Base-by-base conservation (phyloP, 2,113 vertebrate genomes). In the Syngnathus scovelli region DNA sequence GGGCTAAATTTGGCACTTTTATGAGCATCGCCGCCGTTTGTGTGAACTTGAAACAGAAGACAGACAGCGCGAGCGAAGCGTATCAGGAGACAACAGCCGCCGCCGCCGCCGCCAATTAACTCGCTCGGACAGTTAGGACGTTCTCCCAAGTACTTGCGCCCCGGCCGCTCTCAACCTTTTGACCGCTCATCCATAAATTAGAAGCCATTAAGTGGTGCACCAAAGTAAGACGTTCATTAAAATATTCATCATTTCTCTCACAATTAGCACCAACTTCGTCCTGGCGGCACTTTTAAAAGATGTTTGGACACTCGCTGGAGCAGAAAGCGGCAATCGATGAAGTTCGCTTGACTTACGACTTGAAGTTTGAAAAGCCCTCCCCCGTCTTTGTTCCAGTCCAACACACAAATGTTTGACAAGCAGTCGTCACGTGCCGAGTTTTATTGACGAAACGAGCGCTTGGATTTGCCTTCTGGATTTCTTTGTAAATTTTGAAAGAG, bases 131-230 rank as follows among this genome's bases (percentile, higher is more conserved):
- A 79, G 64, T 72, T 79, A 72, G 2, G 58, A 21, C 62, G 67
- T 72, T 75, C 78, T 83, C 73, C 52, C 7, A 68, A 77, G 77
- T 72, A 61, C 78, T 74, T 38, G 48, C 71, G 12, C 55, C 55
- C 21, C 5, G 55, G 13, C 46, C 12, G 58, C 56, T 73, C 64
- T 80, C 75, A 78, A 85, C 83, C 86, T 86, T 86, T 83, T 76
- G 77, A 78, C 81, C 62, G 36, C 78, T 83, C 86, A 77, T 83
- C 74, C 80, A 84, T 84, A 84, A 86, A 77, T 79, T 70, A 77
- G 58, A 83, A 76, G 61, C 75, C 71, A 74, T 75, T 81, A 81
- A 81, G 75, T 64, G 71, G 69, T 76, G 64, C 71, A 48, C 61
- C 55, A 71, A 82, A 74, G 68, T 41, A 76, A 78, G 74, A 66